phyloP scores from a whole-genome alignment of 2,888 invertebrate species.

The Pteria penguin region DNA sequence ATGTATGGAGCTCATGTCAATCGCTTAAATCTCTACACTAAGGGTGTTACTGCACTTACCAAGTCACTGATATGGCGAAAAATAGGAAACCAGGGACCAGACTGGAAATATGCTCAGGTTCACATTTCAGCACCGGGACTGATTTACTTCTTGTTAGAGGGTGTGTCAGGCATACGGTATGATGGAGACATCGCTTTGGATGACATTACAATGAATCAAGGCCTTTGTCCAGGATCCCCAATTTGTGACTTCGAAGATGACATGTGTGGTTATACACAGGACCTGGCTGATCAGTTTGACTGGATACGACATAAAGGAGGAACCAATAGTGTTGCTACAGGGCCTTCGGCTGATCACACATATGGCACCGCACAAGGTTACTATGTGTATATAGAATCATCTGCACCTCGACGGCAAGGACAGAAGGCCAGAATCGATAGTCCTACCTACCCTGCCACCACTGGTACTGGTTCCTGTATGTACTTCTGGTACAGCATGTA shows the following conservation, averaged over 20 bases:
- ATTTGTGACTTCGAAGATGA: slow-evolving; percentile 73
- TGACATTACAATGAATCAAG: slow-evolving; percentile 63
- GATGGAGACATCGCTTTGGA: slow-evolving; percentile 70
- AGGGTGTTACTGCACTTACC: slow-evolving; percentile 19
- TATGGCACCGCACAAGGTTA: slow-evolving; percentile 68
- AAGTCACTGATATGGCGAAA: slow-evolving; percentile 60
- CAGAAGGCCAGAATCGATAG: slow-evolving; percentile 70
- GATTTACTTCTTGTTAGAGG: slow-evolving; percentile 66
- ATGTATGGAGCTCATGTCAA: slow-evolving; percentile 77
- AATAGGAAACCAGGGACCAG: slow-evolving; percentile 68
- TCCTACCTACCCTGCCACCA: slow-evolving; percentile 56
- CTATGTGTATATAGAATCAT: slow-evolving; percentile 74
- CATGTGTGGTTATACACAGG: slow-evolving; percentile 70
- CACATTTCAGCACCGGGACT: slow-evolving; percentile 55
- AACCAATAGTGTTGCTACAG: slow-evolving; percentile 62
- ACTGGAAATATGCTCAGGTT: slow-evolving; percentile 72
- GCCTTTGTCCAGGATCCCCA: slow-evolving; percentile 58
- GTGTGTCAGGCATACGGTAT: slow-evolving; percentile 59
- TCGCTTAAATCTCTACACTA: slow-evolving; percentile 65
- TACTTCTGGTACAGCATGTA: slow-evolving; percentile 77
- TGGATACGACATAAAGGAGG: slow-evolving; percentile 65
- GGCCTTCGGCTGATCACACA: slow-evolving; percentile 75
- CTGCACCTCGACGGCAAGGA: slow-evolving; percentile 59
- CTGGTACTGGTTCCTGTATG: slow-evolving; percentile 66
- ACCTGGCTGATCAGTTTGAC: slow-evolving; percentile 64